Base-by-base conservation (phyloP, 2,113 vertebrate species). In the Mirounga angustirostris region DNA sequence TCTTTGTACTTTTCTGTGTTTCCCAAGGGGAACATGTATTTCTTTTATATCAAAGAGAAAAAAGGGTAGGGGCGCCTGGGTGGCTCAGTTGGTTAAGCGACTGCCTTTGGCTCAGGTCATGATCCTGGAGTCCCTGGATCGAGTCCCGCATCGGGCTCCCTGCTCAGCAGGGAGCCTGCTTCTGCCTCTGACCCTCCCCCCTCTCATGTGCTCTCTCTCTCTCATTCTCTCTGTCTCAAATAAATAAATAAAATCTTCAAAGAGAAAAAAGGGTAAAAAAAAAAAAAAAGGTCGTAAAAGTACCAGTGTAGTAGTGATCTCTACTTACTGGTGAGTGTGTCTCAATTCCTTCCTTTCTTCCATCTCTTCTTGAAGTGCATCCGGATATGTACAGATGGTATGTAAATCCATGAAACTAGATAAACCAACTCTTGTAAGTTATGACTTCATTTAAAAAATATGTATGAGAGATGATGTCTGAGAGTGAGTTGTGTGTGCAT, bases 391-490 rank as follows among this genome's bases (percentile, higher is more conserved):
- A 21, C 58, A 71, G 26, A 87, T 12, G 67, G 13, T 30, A 86
- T 74, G 80, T 85, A 92, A 90, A 67, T 78, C 33, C 79, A 24
- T 43, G 21, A 92, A 80, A 74, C 46, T 63, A 96, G 36, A 52
- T 36, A 21, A 50, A 59, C 89, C 33, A 92, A 84, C 26, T 85
- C 26, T 76, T 88, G 19, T 89, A 33, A 69, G 74, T n/a, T 79
- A 84, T 43, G 18, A 81, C 71, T 73, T 67, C 26, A 50, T 87
- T 82, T 36, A 89, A 83, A 89, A 88, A 85, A 26, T 63, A 21
- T 86, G 11, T 85, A 19, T 89, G 33, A 26, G 33, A 40, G 36
- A 74, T 26, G 12, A 10, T 58, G 40, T 93, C 26, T 76, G 73
- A 90, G n/a, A 61, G 19, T 59, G 1, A n/a, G 12, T 65, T 82